Evolutionary conservation across 2,113 vertebrate genomes (phyloP).

Genomic region (Dicrurus megarhynchus): DNA sequence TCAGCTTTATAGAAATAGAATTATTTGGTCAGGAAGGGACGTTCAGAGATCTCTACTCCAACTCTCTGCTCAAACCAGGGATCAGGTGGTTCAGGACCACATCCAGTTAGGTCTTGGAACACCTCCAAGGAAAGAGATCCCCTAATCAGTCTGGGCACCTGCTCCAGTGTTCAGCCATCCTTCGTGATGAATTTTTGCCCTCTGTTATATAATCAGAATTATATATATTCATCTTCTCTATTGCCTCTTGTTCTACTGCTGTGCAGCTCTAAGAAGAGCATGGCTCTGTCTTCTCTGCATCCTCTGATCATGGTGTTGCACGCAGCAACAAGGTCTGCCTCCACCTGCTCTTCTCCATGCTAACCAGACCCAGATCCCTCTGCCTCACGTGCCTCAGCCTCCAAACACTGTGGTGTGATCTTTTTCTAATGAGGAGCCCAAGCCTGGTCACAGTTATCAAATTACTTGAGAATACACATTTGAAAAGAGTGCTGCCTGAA

Average conservation of each 20-base stretch:
- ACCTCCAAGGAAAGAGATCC: not conserved
- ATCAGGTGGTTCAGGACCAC: not conserved
- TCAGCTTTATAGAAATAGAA: not conserved
- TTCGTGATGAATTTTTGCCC: not conserved
- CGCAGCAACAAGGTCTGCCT: not conserved
- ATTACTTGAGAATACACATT: not conserved
- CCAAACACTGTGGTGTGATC: fast-evolving
- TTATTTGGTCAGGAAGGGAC: not conserved
- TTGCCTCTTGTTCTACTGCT: not conserved
- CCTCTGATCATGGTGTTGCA: fast-evolving
- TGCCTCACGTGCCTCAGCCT: not conserved
- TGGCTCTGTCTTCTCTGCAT: not conserved
- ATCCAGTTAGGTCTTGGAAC: not conserved
- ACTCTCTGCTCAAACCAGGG: not conserved
- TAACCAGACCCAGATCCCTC: not conserved
- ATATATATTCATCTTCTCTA: not conserved
- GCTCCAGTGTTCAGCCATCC: not conserved
- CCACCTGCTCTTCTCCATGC: not conserved
- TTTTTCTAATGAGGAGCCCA: not conserved
- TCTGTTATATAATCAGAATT: not conserved
- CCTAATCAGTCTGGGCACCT: not conserved
- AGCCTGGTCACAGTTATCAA: fast-evolving
- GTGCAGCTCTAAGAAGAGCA: not conserved
- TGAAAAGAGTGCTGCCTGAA: not conserved
- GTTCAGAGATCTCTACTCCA: not conserved